Base-by-base conservation (phyloP, 2,113 vertebrate genomes). In the Furnarius figulus region DNA sequence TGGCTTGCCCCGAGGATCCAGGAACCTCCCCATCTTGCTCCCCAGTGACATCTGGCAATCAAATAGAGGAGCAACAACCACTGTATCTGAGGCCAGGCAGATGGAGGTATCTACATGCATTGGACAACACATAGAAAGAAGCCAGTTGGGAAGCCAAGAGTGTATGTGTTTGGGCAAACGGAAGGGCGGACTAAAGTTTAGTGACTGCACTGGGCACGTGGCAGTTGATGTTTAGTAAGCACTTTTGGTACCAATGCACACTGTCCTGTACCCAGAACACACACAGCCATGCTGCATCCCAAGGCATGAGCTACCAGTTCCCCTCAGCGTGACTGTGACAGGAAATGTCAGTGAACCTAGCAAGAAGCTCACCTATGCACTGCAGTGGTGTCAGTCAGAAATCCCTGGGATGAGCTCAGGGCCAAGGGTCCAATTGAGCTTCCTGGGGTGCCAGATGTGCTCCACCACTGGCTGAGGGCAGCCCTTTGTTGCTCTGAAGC, bases 41-140 rank as follows among this genome's bases (percentile, higher is more conserved):
- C 97, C 97, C 97, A 97, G 96, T 97, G 97, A 97, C 97, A 97
- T 97, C 97, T 97, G 97, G 97, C 97, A 97, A 97, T 97, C 97
- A 97, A 97, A 97, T 97, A 97, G 97, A 97, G 97, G 97, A 97
- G 97, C 97, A 97, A 97, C 97, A 97, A 97, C 97, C 97, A 97
- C 97, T 97, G 97, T 97, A 97, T 97, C 97, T 97, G 97, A 97
- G 97, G 97, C 96, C 97, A 97, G 96, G 97, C 86, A 97, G 97
- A 97, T 97, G 97, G 97, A 97, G 97, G 97, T 94, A 97, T 97
- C 97, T 97, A 97, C 97, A 97, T 97, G 96, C 97, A 97, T 97
- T 96, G 97, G 97, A 97, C 97, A 97, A 97, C 97, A 97, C 97
- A 97, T 92, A 97, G 97, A 97, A 97, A 97, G 96, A 97, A 97